Evolutionary conservation across 23 tunicate species (phyloP).

Genomic region (Corella eumyota): DNA sequence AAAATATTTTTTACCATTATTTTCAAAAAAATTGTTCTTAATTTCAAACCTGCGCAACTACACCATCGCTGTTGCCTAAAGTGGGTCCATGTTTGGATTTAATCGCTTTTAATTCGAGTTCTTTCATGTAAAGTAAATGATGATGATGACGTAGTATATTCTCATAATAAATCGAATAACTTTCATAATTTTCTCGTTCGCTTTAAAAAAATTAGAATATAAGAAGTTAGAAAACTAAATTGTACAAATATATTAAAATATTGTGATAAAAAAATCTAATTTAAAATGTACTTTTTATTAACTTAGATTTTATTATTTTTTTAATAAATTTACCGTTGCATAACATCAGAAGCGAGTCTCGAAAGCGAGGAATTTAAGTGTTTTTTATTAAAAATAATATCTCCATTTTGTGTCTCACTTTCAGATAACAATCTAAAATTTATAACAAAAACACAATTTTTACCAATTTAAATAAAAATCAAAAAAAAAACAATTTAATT

Average conservation of each 20-base stretch:
- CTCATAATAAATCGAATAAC: slow-evolving; percentile 69
- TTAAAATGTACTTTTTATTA: not conserved
- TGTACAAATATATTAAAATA: not conserved
- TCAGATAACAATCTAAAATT: slow-evolving; percentile 33
- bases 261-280: not conserved
- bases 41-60: too few relatives aligned
- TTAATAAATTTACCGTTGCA: slow-evolving; percentile 20
- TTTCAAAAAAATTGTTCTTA: too few relatives aligned
- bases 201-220: slow-evolving; percentile 18
- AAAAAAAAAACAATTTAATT: not conserved
- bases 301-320: not conserved
- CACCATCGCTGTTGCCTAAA: too few relatives aligned
- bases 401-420: slow-evolving; percentile 22
- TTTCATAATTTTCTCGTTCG: slow-evolving; percentile 72
- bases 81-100: not conserved
- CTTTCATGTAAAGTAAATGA: slow-evolving; percentile 72
- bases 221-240: not conserved
- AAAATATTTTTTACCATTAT: too few relatives aligned
- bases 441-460: too few relatives aligned
- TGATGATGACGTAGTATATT: slow-evolving; percentile 79
- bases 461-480: too few relatives aligned
- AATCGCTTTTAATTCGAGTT: slow-evolving; percentile 45
- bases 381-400: slow-evolving; percentile 12
- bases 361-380: slow-evolving; percentile 31
- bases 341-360: slow-evolving; percentile 32